A percentile compares a stretch with the other conserved stretches of the same genome.
Evolutionary conservation across 2,888 invertebrate species (phyloP).

Genomic region (Neocrepidodera transversa): DNA sequence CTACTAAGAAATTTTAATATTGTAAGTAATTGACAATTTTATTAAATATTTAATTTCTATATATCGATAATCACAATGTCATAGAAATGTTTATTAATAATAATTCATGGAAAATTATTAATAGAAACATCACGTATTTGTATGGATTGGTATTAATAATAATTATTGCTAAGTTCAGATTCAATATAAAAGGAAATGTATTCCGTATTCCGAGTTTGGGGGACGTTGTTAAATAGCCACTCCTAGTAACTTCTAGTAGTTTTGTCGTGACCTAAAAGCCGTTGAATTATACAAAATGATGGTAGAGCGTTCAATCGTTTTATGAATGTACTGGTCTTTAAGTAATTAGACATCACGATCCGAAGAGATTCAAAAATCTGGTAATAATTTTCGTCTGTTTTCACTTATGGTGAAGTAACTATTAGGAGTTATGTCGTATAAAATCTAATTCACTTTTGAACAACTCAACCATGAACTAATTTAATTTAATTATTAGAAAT

Average conservation of each 20-base stretch:
- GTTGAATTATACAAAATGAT: conserved; percentile 36
- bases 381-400: conserved; percentile 40
- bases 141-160: background rate
- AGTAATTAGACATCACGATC: conserved; percentile 36
- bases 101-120: background rate
- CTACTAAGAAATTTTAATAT: conserved; percentile 3
- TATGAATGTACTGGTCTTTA: conserved; percentile 33
- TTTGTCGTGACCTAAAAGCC: conserved; percentile 34
- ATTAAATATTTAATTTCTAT: conserved; percentile 3
- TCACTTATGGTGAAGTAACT: conserved; percentile 39
- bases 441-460: conserved; percentile 41
- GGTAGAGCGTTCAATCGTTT: conserved; percentile 31
- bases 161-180: conserved; percentile 1
- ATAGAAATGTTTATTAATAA: background rate
- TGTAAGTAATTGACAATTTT: conserved; percentile 14
- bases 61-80: background rate
- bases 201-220: conserved; percentile 5
- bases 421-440: conserved; percentile 41
- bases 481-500: conserved; percentile 48
- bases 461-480: conserved; percentile 48
- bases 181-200: conserved; percentile 9
- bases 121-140: background rate
- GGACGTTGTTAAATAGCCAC: conserved; percentile 22
- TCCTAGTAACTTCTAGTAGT: conserved; percentile 22
- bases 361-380: conserved; percentile 31